A percentile compares a stretch with the other conserved stretches of the same genome.
These are phyloP conservation scores for Galbula dea DNA, from an alignment of 2,113 vertebrate genomes.

Conservation along the genomic window DNA sequence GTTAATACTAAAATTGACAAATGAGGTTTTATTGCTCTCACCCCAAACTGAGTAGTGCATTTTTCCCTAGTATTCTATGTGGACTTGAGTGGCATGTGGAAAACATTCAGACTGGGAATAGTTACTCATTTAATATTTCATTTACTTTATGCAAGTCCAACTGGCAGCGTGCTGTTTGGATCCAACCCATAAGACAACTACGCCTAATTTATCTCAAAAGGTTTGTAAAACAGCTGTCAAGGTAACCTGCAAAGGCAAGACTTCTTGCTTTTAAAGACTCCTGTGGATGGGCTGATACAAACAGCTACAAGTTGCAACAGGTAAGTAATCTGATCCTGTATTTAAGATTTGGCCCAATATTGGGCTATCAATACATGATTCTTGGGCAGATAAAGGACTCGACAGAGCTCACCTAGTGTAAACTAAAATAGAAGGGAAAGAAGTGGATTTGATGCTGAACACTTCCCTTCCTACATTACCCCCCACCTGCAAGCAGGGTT, in stretches of 20 bases:
- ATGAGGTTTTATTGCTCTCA: not conserved
- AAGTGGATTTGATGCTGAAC: not conserved
- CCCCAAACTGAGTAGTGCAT: fast-evolving
- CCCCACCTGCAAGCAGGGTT: fast-evolving
- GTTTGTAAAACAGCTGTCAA: not conserved
- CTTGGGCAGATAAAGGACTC: not conserved
- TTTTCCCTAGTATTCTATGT: not conserved
- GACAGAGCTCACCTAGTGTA: not conserved
- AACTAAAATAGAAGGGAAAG: not conserved
- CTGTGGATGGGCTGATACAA: not conserved
- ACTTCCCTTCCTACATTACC: not conserved
- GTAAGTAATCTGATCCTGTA: fast-evolving
- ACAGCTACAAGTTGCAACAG: not conserved
- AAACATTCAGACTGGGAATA: not conserved
- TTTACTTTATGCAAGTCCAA: not conserved
- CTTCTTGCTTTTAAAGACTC: not conserved
- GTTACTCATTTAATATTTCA: conserved; percentile 6
- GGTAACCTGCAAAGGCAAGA: not conserved
- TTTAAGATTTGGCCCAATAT: not conserved
- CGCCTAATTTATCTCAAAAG: not conserved
- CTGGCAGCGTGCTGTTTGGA: not conserved
- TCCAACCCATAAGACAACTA: not conserved
- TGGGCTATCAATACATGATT: not conserved
- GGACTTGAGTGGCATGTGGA: not conserved
- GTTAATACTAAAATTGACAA: not conserved